Base-by-base conservation (phyloP, 2,888 invertebrate genomes). In the Erynnis tages region DNA sequence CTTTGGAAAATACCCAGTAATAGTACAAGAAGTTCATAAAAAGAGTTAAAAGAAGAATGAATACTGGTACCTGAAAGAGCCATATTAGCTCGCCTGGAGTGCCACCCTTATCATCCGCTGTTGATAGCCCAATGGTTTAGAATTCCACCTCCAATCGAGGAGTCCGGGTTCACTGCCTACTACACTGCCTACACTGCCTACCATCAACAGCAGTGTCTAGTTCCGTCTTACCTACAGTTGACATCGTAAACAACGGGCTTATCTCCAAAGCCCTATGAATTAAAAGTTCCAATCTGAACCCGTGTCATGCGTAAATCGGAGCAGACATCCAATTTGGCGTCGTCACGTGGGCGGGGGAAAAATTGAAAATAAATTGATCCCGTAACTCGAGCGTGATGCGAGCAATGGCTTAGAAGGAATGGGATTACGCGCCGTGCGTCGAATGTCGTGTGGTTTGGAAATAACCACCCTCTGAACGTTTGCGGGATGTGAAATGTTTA, bases 361-460 rank as follows among this genome's bases (percentile, higher is more conserved):
- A 86, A 84, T 84, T 83, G 83, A 82, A 84, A 84, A 83, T 82
- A 85, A 82, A 86, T 86, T 80, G 84, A 82, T 81, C 74, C 66
- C 65, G 71, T 65, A 71, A 74, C 62, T 71, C 71, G 67, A 65
- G 73, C 82, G 79, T 72, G 76, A 71, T 71, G 71, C 60, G 67
- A 55, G 73, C 79, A 80, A 81, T 84, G 81, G 77, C 61, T 76
- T 67, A 76, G 79, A 82, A 82, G 63, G 65, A 70, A 79, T 69
- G 60, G 69, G 76, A 80, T 82, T 81, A 79, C 69, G 61, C 60
- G 54, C 57, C 60, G 59, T 57, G 58, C 59, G 62, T 57, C 53
- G 53, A 59, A 57, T 61, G 52, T 56, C 53, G 46, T 43, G 53
- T 19, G 56, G 54, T 54, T 58, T 43, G 27, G 27, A 50, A 54